A percentile compares a stretch with the other conserved stretches of the same genome.
These are phyloP conservation scores for Trachemys scripta DNA, from an alignment of 2,113 vertebrate species.

Conservation along the genomic window DNA sequence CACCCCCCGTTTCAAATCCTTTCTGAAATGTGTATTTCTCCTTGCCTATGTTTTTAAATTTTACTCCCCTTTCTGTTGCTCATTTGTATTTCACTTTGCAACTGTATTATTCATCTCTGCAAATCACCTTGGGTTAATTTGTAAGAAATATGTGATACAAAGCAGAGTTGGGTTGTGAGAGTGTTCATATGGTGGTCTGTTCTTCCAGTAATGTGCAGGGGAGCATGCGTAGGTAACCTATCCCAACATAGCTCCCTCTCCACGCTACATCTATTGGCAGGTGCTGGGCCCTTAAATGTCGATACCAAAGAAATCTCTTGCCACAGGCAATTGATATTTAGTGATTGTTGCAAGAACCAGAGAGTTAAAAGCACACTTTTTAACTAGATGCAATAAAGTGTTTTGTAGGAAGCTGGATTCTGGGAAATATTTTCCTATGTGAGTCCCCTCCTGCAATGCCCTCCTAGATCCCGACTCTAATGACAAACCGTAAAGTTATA, in stretches of 20 bases:
- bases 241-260: background rate
- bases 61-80: background rate
- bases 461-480: background rate
- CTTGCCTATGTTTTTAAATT: background rate
- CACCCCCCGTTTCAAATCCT: background rate
- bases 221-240: background rate
- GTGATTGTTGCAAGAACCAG: background rate
- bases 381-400: background rate
- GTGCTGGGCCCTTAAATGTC: background rate
- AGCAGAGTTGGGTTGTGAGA: background rate
- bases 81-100: background rate
- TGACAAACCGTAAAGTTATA: background rate
- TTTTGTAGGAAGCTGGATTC: background rate
- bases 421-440: background rate
- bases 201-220: background rate
- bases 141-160: background rate
- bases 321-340: background rate
- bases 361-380: background rate
- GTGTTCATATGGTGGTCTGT: background rate
- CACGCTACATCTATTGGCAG: background rate
- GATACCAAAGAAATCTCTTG: background rate
- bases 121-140: conserved; percentile 8
- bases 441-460: background rate
- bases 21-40: conserved; percentile 14
- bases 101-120: background rate